Conservation (phyloP, 2,113 vertebrate species). For the Leptobrachium ailaonicum region DNA sequence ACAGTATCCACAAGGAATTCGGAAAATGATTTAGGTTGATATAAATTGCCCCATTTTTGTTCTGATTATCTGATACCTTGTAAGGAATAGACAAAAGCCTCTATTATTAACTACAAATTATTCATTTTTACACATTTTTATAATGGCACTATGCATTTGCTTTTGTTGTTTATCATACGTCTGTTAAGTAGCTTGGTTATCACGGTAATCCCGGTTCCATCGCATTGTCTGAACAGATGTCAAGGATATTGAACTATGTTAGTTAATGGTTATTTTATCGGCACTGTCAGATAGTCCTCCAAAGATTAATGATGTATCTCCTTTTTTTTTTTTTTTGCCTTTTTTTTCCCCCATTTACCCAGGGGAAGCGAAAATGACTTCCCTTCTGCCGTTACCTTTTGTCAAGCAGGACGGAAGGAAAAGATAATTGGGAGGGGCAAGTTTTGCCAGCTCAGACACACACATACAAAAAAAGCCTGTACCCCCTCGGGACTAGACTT, state of each 20-base stretch:
- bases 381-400: constrained; percentile 47
- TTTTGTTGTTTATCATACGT: background rate
- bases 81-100: too few species aligned
- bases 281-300: constrained; percentile 34
- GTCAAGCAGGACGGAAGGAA: constrained; percentile 35
- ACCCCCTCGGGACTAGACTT: constrained; percentile 31
- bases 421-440: constrained; percentile 42
- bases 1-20: too few species aligned
- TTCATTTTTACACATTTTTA: too few species aligned
- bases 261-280: constrained; percentile 46
- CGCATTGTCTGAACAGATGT: constrained; percentile 41
- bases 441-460: constrained; percentile 6
- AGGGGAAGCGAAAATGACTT: constrained; percentile 32
- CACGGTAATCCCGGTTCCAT: constrained; percentile 30
- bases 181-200: background rate
- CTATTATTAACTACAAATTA: too few species aligned
- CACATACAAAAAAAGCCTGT: constrained; percentile 17
- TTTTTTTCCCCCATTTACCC: constrained; percentile 40
- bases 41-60: too few species aligned
- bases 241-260: constrained; percentile 48
- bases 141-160: too few species aligned
- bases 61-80: too few species aligned
- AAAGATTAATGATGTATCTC: constrained; percentile 47
- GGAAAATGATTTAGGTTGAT: too few species aligned
- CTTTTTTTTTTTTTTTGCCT: constrained; percentile 24